phyloP scores from a whole-genome alignment of 2,888 invertebrate genomes.

The Machimus rusticus region DNA sequence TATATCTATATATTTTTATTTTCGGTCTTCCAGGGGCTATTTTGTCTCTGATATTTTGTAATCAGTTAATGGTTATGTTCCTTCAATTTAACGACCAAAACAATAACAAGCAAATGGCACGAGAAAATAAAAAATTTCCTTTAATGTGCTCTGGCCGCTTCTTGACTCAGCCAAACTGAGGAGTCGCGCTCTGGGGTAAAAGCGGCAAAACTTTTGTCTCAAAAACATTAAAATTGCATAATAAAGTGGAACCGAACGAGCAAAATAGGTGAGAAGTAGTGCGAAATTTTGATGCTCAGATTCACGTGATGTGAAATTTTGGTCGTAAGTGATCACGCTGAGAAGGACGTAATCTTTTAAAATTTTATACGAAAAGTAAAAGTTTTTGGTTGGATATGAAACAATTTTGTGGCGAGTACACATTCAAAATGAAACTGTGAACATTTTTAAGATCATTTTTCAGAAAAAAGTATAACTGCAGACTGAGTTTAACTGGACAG shows the following conservation, averaged over 20 bases:
- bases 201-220: background rate
- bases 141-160: background rate
- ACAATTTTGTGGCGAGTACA: too few species aligned
- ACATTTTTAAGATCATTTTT: too few species aligned
- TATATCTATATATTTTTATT: background rate
- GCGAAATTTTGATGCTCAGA: background rate
- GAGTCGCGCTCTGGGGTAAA: background rate
- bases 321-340: too few species aligned
- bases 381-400: background rate
- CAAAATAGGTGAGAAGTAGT: background rate
- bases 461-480: too few species aligned
- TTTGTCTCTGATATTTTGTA: constrained; percentile 21
- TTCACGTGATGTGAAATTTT: background rate
- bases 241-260: background rate
- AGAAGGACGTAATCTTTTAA: too few species aligned
- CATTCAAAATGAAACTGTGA: too few species aligned
- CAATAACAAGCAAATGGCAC: constrained; percentile 12
- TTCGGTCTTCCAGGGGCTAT: background rate
- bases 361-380: background rate
- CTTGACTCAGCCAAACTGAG: background rate
- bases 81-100: constrained; percentile 29
- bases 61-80: constrained; percentile 36
- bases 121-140: constrained; percentile 3
- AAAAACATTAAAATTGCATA: constrained; percentile 18
- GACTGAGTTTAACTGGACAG: too few species aligned